Base-by-base conservation (phyloP, 2,113 vertebrate species). In the Xyliphius kryptos region DNA sequence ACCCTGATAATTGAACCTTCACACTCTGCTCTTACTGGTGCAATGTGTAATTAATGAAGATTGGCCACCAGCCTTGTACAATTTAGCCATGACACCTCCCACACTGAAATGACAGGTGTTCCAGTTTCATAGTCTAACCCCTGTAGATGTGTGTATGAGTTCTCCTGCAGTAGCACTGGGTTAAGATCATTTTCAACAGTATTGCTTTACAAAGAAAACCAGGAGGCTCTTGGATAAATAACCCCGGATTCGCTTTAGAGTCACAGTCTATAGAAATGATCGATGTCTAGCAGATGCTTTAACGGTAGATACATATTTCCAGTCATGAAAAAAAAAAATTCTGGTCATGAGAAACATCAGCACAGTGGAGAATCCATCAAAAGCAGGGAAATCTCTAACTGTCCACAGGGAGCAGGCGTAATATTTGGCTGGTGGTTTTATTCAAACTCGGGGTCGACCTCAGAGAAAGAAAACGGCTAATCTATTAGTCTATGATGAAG, bases 381-480 rank as follows among this genome's bases (percentile, higher is more conserved):
- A 48, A 36, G 49, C 49, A 70, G 32, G 16, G 20, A 67, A 41
- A 46, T 47, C 50, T 69, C 70, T 19, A 53, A 16, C 38, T 7
- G 26, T 49, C 48, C 52, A 65, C 43, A 48, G 32, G 32, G 17
- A 46, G 6, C 16, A 53, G 60, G 51, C 40, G 14, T 44, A 72
- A 76, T 44, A 61, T 72, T 68, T 71, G 40, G 61, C 43, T 70
- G 17, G 32, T 50, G 57, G 43, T 72, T 71, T 75, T 58, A 52
- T 68, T 74, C 36, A 36, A 58, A 32, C 66, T 67, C 21, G 5
- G 13, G 19, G 38, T 20, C 14, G 47, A 56, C 43, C 62, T 62
- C 1, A 2, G 16, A 16, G 40, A 10, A 32, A 57, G 58, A 72
- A 57, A 62, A 16, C 36, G 71, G 66, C 60, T 58, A 63, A 74